Percentiles rank a stretch among this genome's conserved stretches.
Evolutionary conservation across 2,797 vertebrate species (phyloP).

Genomic region (Gymnodraco acuticeps): DNA sequence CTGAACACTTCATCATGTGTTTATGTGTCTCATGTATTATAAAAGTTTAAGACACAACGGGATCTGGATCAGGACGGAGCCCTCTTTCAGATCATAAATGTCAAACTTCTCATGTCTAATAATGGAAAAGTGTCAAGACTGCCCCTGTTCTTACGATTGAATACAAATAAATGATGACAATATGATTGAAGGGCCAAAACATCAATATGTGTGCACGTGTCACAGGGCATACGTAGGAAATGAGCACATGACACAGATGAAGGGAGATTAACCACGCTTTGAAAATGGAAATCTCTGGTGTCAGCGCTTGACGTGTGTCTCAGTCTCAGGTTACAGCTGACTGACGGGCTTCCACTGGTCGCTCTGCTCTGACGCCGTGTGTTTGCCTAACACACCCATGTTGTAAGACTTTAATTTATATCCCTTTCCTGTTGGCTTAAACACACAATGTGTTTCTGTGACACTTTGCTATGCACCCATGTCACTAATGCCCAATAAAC

Average conservation of each 20-base stretch:
- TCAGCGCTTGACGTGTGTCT: slow-evolving; percentile 55
- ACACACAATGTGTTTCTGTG: background rate
- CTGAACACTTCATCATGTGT: no score
- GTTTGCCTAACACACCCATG: slow-evolving; percentile 35
- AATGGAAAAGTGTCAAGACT: slow-evolving; percentile 18
- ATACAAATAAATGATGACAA: slow-evolving; percentile 36
- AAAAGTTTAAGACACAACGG: no score
- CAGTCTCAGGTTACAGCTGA: slow-evolving; percentile 60
- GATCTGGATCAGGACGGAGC: background rate
- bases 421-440: background rate
- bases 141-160: background rate
- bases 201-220: slow-evolving; percentile 10
- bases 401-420: background rate
- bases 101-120: slow-evolving; percentile 50
- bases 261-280: slow-evolving; percentile 31
- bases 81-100: slow-evolving; percentile 44
- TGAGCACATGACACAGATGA: background rate
- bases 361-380: slow-evolving; percentile 23
- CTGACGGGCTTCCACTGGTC: slow-evolving; percentile 32
- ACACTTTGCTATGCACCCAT: no score
- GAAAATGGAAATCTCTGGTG: slow-evolving; percentile 63
- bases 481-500: no score
- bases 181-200: background rate
- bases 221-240: background rate
- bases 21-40: no score